Conservation (phyloP, 2,797 vertebrate species). For the Pseudochaenichthys georgianus region DNA sequence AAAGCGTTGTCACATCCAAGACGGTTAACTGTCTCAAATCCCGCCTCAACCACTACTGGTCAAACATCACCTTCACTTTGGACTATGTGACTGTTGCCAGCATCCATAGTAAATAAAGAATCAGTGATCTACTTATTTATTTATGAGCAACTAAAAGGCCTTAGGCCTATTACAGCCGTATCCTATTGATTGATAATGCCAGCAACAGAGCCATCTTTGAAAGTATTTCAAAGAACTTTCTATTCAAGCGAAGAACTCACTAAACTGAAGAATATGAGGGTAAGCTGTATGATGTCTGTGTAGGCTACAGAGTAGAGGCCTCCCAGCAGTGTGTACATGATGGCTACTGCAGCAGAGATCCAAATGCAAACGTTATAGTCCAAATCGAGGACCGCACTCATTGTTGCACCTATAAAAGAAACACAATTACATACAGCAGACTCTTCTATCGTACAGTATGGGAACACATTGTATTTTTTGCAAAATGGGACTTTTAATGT, state of each 20-base stretch:
- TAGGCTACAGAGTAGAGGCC: slow-evolving; percentile 84
- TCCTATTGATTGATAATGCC: background rate
- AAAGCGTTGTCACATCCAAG: too few species aligned
- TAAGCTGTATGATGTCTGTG: slow-evolving; percentile 82
- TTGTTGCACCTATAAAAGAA: slow-evolving; percentile 76
- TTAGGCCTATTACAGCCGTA: too few species aligned
- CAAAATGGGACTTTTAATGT: background rate
- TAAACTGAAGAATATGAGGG: slow-evolving; percentile 83
- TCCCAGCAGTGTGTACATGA: slow-evolving; percentile 84
- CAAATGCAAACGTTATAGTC: slow-evolving; percentile 76
- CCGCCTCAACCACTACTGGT: too few species aligned
- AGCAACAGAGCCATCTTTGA: background rate
- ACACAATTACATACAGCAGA: background rate
- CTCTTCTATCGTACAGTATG: too few species aligned
- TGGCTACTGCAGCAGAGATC: slow-evolving; percentile 79
- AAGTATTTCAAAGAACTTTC: background rate
- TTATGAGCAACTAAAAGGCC: too few species aligned
- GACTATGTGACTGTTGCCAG: too few species aligned
- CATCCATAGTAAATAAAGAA: too few species aligned
- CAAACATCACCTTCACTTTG: too few species aligned
- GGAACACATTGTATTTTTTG: background rate
- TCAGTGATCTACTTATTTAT: too few species aligned
- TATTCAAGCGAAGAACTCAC: slow-evolving; percentile 50
- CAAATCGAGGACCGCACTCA: slow-evolving; percentile 83
- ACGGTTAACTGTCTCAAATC: too few species aligned